Evolutionary conservation across 2,888 invertebrate species (phyloP).

Genomic region (Torymus aiolomorphi): DNA sequence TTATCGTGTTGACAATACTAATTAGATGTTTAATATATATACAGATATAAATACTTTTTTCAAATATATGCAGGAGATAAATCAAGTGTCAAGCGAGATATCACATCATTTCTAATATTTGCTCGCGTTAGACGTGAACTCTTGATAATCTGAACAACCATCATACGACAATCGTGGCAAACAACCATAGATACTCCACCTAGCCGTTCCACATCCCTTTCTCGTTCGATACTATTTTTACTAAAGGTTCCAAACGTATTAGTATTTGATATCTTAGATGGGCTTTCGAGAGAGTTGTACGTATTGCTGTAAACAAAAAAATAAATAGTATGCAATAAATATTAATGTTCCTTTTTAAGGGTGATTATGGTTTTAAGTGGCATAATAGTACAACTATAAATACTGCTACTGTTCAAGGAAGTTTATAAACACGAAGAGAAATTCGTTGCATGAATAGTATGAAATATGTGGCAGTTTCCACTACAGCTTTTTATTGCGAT

Average conservation of each 20-base stretch:
- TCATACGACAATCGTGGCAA: conserved; percentile 95
- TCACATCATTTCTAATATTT: conserved; percentile 87
- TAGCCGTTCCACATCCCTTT: conserved; percentile 78
- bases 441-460: too few relatives aligned
- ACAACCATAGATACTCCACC: conserved; percentile 91
- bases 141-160: conserved; percentile 95
- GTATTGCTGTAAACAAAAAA: neutral
- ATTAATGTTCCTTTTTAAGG: too few relatives aligned
- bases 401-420: too few relatives aligned
- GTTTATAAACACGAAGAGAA: too few relatives aligned
- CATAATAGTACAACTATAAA: too few relatives aligned
- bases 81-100: conserved; percentile 88
- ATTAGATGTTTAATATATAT: too few relatives aligned
- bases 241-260: neutral
- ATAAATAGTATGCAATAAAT: too few relatives aligned
- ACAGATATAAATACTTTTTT: too few relatives aligned
- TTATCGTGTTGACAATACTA: too few relatives aligned
- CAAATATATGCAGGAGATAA: conserved; percentile 89
- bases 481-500: too few relatives aligned
- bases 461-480: too few relatives aligned
- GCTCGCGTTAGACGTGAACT: conserved; percentile 90
- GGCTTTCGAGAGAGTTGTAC: neutral
- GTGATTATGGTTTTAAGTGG: too few relatives aligned
- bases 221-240: neutral
- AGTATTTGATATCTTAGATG: neutral